Evolutionary conservation across 2,797 vertebrate species (phyloP).

Genomic region (Clamator glandarius): DNA sequence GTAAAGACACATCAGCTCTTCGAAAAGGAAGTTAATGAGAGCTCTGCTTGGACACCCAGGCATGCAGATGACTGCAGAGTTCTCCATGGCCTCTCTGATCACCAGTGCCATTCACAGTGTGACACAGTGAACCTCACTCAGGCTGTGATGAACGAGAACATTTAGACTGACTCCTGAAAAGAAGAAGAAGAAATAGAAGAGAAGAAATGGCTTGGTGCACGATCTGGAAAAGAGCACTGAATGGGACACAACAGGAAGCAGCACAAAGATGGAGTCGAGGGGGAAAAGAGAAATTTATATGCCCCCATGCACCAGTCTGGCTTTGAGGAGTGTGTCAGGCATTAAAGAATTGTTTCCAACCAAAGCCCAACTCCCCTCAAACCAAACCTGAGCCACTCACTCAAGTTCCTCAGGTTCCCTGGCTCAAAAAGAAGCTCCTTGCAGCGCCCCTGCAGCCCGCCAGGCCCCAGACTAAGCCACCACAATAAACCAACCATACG

Average conservation of each 20-base stretch:
- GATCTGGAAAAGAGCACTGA: not conserved
- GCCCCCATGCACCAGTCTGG: not conserved
- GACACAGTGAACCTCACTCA: not conserved
- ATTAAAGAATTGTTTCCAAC: not conserved
- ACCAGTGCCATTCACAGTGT: not conserved
- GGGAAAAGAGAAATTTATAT: not conserved
- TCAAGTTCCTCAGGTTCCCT: not conserved
- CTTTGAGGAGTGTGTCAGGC: not conserved
- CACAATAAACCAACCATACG: not conserved
- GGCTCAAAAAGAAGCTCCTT: not conserved
- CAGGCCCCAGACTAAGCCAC: not conserved
- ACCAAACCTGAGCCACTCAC: not conserved
- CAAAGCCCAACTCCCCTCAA: not conserved
- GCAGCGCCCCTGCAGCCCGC: not conserved
- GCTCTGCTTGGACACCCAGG: not conserved
- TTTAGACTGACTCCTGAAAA: not conserved
- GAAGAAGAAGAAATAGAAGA: not conserved
- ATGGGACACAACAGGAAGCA: not conserved
- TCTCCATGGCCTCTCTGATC: not conserved
- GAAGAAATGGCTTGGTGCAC: not conserved
- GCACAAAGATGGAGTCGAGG: not conserved
- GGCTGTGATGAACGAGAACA: not conserved
- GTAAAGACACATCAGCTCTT: not conserved
- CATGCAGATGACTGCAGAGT: not conserved
- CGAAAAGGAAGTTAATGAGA: not conserved